These are phyloP conservation scores for Myiothlypis chrysogaster DNA, from an alignment of 2,797 vertebrate genomes.

Conservation along the genomic window DNA sequence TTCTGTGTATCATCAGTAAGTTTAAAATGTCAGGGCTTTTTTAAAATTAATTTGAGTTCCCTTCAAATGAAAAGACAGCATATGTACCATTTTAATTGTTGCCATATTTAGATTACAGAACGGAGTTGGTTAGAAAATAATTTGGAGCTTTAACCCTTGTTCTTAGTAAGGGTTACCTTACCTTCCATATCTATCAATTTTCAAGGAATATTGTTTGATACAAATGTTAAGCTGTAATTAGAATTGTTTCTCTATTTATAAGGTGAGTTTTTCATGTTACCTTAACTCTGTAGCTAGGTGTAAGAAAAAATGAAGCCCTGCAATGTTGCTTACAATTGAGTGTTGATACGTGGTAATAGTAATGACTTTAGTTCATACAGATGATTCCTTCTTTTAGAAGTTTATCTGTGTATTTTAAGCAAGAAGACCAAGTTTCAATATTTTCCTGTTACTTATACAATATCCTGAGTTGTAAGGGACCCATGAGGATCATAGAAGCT, in stretches of 20 bases:
- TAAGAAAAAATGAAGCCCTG: background rate
- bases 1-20: background rate
- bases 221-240: background rate
- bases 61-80: background rate
- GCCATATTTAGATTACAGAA: background rate
- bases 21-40: background rate
- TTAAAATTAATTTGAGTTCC: background rate
- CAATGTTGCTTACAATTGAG: background rate
- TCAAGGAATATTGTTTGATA: background rate
- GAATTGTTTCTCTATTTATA: background rate
- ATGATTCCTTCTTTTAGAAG: background rate
- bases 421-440: background rate
- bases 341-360: background rate
- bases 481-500: accelerated
- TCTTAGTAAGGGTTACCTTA: background rate
- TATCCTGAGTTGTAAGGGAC: background rate
- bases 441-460: background rate
- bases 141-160: background rate
- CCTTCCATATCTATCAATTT: background rate
- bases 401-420: background rate
- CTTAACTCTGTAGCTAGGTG: background rate
- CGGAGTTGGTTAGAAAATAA: background rate
- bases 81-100: background rate
- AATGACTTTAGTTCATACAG: background rate
- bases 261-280: background rate